Conservation (phyloP, 2,797 vertebrate species). For the Heterohyrax brucei region DNA sequence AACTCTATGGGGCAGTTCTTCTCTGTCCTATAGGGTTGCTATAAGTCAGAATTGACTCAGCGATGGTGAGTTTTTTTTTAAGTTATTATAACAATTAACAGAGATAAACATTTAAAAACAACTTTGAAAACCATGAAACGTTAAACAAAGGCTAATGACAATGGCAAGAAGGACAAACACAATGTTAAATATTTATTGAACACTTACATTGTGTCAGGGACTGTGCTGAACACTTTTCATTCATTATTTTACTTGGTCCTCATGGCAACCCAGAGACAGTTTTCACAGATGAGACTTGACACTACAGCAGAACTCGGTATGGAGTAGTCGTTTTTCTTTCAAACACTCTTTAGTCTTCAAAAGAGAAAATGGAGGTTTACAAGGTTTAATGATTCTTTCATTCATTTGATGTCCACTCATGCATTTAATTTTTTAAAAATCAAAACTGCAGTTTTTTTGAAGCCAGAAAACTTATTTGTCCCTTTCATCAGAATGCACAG, state of each 20-base stretch:
- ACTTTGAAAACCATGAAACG: constrained; percentile 1
- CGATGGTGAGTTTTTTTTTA: neutral
- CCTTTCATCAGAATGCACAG: neutral
- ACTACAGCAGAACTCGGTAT: neutral
- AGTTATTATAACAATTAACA: neutral
- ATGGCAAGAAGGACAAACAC: neutral
- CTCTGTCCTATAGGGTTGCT: too few species aligned
- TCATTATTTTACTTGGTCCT: neutral
- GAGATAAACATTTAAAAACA: constrained; percentile 39
- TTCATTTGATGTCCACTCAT: neutral
- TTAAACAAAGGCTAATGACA: neutral
- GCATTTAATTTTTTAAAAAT: neutral
- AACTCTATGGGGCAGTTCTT: too few species aligned
- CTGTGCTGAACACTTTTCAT: neutral
- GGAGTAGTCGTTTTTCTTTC: neutral
- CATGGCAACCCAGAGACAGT: neutral
- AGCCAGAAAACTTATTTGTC: neutral
- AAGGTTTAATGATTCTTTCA: neutral
- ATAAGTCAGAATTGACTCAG: too few species aligned
- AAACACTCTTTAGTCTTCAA: neutral
- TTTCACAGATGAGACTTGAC: too few species aligned
- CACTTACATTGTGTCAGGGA: neutral
- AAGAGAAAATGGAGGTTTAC: neutral
- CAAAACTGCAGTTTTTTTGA: neutral
- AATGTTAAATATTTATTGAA: neutral